phyloP scores from a whole-genome alignment of 2,113 vertebrate species.

The Melozone crissalis region DNA sequence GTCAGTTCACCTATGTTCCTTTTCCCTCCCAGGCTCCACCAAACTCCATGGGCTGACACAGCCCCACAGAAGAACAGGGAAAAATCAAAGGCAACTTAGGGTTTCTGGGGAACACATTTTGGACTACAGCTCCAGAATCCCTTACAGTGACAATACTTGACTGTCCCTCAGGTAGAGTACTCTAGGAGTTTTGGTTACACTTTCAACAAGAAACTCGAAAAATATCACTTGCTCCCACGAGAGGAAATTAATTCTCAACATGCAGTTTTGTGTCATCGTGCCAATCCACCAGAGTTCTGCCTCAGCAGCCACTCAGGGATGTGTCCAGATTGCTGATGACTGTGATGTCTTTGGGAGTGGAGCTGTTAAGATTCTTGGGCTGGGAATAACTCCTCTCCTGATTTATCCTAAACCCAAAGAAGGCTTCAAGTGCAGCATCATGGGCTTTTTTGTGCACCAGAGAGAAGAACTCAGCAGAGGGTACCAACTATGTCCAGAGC shows the following conservation, averaged over 20 bases:
- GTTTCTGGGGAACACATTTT: not conserved
- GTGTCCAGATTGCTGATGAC: not conserved
- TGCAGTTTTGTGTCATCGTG: accelerated
- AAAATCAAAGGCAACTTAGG: not conserved
- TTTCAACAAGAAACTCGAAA: not conserved
- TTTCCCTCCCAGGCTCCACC: not conserved
- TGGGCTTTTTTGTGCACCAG: not conserved
- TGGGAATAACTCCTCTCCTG: not conserved
- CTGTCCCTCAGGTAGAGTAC: not conserved
- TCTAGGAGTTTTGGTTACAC: not conserved
- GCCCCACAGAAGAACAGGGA: not conserved
- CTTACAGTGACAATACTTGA: not conserved
- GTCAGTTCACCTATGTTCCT: not conserved
- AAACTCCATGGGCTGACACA: not conserved
- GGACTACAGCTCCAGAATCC: not conserved
- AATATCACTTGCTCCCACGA: not conserved
- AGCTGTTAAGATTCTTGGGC: not conserved
- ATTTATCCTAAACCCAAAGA: not conserved
- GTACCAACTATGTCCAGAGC: not conserved
- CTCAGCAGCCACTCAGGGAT: not conserved
- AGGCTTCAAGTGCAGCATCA: not conserved
- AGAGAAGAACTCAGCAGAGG: not conserved
- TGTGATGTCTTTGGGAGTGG: not conserved
- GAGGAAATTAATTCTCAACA: not conserved
- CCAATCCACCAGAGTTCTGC: not conserved